phyloP scores from a whole-genome alignment of 2,888 invertebrate genomes.

The Callyntrura sp. region DNA sequence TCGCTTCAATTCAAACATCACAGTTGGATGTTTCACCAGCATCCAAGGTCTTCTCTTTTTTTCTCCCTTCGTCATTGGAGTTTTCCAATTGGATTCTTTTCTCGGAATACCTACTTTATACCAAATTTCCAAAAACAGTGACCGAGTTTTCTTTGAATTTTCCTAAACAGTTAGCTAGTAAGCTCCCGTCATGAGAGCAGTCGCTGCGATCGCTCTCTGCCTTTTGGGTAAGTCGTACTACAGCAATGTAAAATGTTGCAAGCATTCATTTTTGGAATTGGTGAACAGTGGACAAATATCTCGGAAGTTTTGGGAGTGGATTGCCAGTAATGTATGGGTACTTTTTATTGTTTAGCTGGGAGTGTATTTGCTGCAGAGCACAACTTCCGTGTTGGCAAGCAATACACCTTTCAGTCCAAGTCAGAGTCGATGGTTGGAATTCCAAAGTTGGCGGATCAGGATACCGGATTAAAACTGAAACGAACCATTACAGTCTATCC shows the following conservation, averaged over 20 bases:
- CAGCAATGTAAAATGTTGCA: not conserved
- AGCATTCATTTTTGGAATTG: not conserved
- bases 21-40: conserved; percentile 62
- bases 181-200: conserved; percentile 73
- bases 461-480: conserved; percentile 40
- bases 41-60: conserved; percentile 41
- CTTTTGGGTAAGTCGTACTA: conserved; percentile 64
- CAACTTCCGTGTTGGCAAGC: conserved; percentile 70
- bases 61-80: conserved; percentile 12
- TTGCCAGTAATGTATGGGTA: not conserved
- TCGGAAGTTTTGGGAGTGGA: not conserved
- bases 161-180: conserved; percentile 36
- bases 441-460: conserved; percentile 61
- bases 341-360: conserved; percentile 60
- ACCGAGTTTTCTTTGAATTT: conserved; percentile 28
- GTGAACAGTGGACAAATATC: not conserved
- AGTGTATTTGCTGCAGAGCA: conserved; percentile 75
- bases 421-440: conserved; percentile 54
- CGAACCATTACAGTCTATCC: conserved; percentile 45
- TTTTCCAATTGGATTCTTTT: conserved; percentile 49
- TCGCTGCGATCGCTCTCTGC: conserved; percentile 74
- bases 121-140: conserved; percentile 46
- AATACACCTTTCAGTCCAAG: conserved; percentile 63
- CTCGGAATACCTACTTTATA: conserved; percentile 20
- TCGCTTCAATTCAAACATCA: not conserved